A percentile compares a stretch with the other conserved stretches of the same genome.
phyloP scores from a whole-genome alignment of 2,888 invertebrate species.

The Drosophila helvetica region DNA sequence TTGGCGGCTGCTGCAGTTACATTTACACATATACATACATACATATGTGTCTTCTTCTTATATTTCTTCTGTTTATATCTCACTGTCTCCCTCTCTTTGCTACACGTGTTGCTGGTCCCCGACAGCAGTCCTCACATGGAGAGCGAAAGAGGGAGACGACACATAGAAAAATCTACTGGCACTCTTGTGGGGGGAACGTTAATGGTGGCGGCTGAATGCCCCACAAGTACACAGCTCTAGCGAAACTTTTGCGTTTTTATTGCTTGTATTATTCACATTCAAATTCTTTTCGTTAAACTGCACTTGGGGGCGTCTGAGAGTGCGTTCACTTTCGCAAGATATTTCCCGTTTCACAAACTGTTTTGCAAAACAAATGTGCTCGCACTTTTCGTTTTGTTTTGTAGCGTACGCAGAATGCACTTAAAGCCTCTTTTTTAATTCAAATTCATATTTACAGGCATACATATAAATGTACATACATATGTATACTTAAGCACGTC shows the following conservation, averaged over 20 bases:
- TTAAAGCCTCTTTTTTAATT: slow-evolving; percentile 33
- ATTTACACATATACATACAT: slow-evolving; percentile 3
- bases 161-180: slow-evolving; percentile 3
- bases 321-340: background rate
- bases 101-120: slow-evolving; percentile 13
- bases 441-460: slow-evolving; percentile 31
- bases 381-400: slow-evolving; percentile 10
- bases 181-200: background rate
- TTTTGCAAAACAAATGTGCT: slow-evolving; percentile 10
- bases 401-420: slow-evolving; percentile 39
- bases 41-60: background rate
- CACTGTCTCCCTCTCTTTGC: slow-evolving; percentile 2
- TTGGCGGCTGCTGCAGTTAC: slow-evolving; percentile 11
- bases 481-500: slow-evolving; percentile 8
- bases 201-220: slow-evolving; percentile 4
- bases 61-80: background rate
- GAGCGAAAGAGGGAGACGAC: background rate
- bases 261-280: background rate
- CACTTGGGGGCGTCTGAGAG: background rate
- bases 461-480: background rate
- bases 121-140: background rate
- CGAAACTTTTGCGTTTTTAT: background rate
- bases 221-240: background rate
- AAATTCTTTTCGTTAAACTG: background rate
- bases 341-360: background rate